A percentile compares a stretch with the other conserved stretches of the same genome.
These are phyloP conservation scores for Lepisosteus osseus DNA, from an alignment of 2,113 vertebrate genomes.

Conservation along the genomic window DNA sequence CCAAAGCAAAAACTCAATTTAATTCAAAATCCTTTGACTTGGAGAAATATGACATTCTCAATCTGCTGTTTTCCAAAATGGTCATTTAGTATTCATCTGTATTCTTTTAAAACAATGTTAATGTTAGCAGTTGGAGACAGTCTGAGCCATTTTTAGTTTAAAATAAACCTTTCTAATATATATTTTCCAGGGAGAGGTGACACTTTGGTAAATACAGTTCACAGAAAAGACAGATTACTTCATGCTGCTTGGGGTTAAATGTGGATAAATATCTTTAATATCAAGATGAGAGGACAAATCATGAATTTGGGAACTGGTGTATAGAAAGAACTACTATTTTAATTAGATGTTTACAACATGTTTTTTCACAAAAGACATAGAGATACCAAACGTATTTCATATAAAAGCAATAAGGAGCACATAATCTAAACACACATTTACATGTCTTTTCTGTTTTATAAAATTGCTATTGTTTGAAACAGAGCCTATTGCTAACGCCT, in stretches of 20 bases:
- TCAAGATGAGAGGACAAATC: constrained; percentile 41
- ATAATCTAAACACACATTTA: neutral
- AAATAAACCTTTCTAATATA: too few relatives aligned
- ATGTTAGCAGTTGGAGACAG: neutral
- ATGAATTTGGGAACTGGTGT: constrained; percentile 28
- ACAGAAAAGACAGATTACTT: constrained; percentile 28
- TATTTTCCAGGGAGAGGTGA: too few relatives aligned
- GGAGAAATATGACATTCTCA: too few relatives aligned
- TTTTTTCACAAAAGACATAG: constrained; percentile 1
- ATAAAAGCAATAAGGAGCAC: neutral
- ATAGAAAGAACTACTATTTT: constrained; percentile 37
- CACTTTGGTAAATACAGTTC: neutral
- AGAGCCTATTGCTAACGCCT: neutral
- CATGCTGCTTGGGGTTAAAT: constrained; percentile 28
- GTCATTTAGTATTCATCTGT: too few relatives aligned
- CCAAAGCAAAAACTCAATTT: too few relatives aligned
- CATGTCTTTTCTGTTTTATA: constrained; percentile 21
- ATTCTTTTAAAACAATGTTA: too few relatives aligned
- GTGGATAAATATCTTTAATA: constrained; percentile 44
- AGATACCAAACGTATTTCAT: neutral
- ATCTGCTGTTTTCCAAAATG: too few relatives aligned
- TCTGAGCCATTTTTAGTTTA: too few relatives aligned
- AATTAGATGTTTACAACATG: constrained; percentile 9
- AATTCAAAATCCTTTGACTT: too few relatives aligned
- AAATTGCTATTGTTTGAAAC: neutral